Base-by-base conservation (phyloP, 1,140 invertebrate genomes). In the Procambarus virginalis region DNA sequence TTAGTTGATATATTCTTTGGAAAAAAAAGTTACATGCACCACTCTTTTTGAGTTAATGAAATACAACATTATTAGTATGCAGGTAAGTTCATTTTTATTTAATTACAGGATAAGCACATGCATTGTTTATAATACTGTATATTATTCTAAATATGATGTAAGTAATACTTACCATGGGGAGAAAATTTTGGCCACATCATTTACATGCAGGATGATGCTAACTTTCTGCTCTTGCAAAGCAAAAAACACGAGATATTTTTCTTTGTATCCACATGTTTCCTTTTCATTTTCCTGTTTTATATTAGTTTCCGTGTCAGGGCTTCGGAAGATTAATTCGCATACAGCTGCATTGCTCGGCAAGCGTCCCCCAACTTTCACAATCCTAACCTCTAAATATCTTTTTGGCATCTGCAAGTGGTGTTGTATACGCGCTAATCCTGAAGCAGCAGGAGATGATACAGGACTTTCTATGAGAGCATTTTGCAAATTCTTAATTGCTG, bases 81-180 rank as follows among this genome's bases (percentile, higher is more conserved):
- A 34, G n/a, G 34, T 34, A 1, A 34, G 34, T 34, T 34, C 34
- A 34, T 34, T 34, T 34, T 34, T 34, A 34, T 34, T 34, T 34
- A 34, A 34, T 34, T 34, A 34, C 34, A 34, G 34, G 34, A 34
- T 34, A 34, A 34, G 34, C 34, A 34, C 34, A 34, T 34, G 34
- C 34, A 34, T 34, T 34, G 34, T 34, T 34, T 34, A 34, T 34
- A 34, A 34, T 34, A 34, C 34, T 34, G 34, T 34, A 34, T 34
- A 34, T 34, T 34, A 34, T 34, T 34, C 34, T 34, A 34, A 34
- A 34, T 34, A 34, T 34, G 34, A 12, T 55, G 12, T 55, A 55
- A 55, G 51, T 55, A 46, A 78, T 78, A 49, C 76, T 17, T 78
- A 78, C 76, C 76, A 78, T 49, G 76, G 76, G 10, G 46, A 78